phyloP scores from a whole-genome alignment of 1,140 invertebrate genomes.

The Colletes latitarsis region DNA sequence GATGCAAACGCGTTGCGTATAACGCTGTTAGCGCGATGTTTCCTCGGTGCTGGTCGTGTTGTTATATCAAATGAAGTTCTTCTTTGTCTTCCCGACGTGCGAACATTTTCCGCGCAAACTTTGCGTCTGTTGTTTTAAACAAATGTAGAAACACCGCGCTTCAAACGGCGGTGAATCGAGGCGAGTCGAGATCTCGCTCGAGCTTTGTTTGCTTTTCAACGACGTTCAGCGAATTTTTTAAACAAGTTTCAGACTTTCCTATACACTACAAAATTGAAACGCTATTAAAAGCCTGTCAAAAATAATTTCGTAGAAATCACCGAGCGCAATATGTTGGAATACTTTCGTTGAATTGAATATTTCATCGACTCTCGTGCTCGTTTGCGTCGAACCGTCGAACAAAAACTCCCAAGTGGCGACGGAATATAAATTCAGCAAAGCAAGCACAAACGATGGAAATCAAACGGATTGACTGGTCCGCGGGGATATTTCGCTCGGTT shows the following conservation, averaged over 20 bases:
- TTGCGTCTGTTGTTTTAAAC: background rate
- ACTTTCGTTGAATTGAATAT: background rate
- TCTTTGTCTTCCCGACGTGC: background rate
- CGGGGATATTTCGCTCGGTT: background rate
- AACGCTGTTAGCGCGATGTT: slow-evolving; percentile 13
- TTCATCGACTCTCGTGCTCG: background rate
- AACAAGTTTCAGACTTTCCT: no score
- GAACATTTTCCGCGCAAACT: slow-evolving; percentile 4
- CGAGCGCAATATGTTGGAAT: no score
- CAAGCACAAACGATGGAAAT: background rate
- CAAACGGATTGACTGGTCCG: background rate
- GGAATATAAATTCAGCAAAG: background rate
- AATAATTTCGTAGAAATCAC: no score
- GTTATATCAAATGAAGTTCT: slow-evolving; percentile 18
- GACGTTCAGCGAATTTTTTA: no score
- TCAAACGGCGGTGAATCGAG: background rate
- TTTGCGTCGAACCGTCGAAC: background rate
- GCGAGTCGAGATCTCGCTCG: background rate
- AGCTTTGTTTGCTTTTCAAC: background rate
- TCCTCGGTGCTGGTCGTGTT: background rate
- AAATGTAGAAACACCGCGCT: background rate
- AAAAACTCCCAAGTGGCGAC: background rate
- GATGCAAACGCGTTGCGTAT: background rate
- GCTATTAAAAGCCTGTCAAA: no score
- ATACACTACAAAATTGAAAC: no score